These are phyloP conservation scores for Mastomys natalensis DNA, from an alignment of 2,113 vertebrate genomes.

Conservation along the genomic window DNA sequence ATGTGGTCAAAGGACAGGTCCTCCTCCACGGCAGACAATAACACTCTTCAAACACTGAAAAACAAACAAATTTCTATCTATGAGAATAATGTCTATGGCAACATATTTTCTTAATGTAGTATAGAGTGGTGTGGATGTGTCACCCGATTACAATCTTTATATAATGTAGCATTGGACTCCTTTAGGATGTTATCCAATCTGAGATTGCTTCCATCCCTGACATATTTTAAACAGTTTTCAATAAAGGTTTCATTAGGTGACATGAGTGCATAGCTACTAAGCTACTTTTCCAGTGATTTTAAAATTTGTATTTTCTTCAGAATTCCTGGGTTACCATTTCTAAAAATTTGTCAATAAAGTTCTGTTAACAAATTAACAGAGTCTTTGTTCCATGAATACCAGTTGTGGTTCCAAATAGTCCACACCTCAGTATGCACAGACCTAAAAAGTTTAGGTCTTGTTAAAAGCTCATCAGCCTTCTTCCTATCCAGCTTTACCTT, in stretches of 20 bases:
- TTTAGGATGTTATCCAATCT: background rate
- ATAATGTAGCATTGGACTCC: background rate
- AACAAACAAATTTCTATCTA: background rate
- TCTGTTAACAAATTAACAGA: background rate
- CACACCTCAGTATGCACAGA: background rate
- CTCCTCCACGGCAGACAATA: background rate
- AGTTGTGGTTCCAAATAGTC: background rate
- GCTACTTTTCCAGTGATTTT: background rate
- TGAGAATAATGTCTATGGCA: background rate
- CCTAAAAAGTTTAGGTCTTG: background rate
- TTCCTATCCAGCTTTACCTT: no score
- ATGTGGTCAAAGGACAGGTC: background rate
- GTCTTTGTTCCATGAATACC: background rate
- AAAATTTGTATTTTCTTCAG: background rate
- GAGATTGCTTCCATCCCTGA: background rate
- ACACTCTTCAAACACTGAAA: background rate
- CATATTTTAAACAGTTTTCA: background rate
- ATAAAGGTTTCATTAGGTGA: background rate
- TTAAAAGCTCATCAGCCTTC: background rate
- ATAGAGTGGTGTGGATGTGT: background rate
- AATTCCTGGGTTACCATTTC: background rate
- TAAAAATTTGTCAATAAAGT: background rate
- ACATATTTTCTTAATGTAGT: background rate
- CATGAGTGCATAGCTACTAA: background rate
- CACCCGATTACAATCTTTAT: background rate